Evolutionary conservation across 2,113 vertebrate genomes (phyloP).

Genomic region (Aphyosemion australe): DNA sequence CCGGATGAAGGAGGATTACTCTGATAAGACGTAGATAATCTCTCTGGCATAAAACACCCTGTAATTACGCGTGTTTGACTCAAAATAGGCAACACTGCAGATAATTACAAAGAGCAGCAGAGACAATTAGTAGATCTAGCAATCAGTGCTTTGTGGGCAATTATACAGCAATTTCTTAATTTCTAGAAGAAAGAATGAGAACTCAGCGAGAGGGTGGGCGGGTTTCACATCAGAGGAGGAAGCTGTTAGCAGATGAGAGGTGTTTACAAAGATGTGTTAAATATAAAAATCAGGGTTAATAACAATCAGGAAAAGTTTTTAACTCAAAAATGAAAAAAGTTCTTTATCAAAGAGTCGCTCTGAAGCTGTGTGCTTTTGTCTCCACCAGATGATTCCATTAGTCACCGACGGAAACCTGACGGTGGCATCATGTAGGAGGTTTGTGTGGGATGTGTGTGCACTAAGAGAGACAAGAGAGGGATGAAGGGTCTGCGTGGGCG

Average conservation of each 20-base stretch:
- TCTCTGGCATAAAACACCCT: conserved; percentile 8
- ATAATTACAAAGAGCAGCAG: conserved; percentile 44
- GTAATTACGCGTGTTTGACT: conserved; percentile 27
- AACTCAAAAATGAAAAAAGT: not conserved
- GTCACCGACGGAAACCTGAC: conserved; percentile 27
- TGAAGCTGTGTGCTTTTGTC: conserved; percentile 29
- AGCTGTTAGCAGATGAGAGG: not conserved
- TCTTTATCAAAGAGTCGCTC: not conserved
- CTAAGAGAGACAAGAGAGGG: not conserved
- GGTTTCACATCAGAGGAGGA: not conserved
- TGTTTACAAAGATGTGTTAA: not conserved
- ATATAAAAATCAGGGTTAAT: not conserved
- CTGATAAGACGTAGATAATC: conserved; percentile 2
- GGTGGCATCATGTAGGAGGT: conserved; percentile 37
- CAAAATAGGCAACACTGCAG: conserved; percentile 28
- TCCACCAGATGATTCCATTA: conserved; percentile 43
- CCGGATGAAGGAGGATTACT: conserved; percentile 22
- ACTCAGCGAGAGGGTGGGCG: conserved; percentile 1
- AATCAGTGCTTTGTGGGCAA: conserved; percentile 42
- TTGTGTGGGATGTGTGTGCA: conserved; percentile 4
- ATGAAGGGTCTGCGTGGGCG: conserved; percentile 18
- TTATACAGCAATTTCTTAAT: conserved; percentile 51
- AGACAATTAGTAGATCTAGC: conserved; percentile 36
- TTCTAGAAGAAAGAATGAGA: conserved; percentile 10
- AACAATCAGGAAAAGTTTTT: not conserved